Evolutionary conservation across 2,888 invertebrate species (phyloP).

Genomic region (Corythucha ciliata): DNA sequence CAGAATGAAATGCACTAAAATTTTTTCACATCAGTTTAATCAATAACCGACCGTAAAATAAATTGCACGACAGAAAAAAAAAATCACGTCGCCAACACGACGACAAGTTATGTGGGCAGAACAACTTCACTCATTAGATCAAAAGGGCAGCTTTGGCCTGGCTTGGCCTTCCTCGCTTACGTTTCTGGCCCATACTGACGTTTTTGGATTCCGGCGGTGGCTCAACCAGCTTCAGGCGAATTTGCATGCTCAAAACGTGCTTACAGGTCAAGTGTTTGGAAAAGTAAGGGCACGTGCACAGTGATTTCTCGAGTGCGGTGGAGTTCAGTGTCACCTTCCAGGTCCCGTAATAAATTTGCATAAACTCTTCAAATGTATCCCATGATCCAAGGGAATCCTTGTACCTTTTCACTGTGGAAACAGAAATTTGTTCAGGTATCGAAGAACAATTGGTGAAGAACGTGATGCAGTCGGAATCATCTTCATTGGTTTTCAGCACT

Average conservation of each 20-base stretch:
- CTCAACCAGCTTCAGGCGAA: constrained; percentile 6
- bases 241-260: constrained; percentile 4
- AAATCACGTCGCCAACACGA: too few relatives aligned
- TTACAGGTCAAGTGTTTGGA: constrained; percentile 9
- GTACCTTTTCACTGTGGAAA: neutral
- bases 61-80: too few relatives aligned
- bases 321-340: constrained; percentile 2
- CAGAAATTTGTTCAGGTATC: too few relatives aligned
- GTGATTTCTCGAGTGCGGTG: constrained; percentile 2
- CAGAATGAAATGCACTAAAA: too few relatives aligned
- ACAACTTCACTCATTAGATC: too few relatives aligned
- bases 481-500: constrained; percentile 12
- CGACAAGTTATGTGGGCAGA: too few relatives aligned
- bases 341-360: neutral
- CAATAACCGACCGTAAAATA: too few relatives aligned
- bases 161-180: neutral
- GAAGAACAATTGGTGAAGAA: too few relatives aligned
- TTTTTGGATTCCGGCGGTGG: constrained; percentile 1
- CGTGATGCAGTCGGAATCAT: constrained; percentile 5
- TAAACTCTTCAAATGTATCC: constrained; percentile 6
- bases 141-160: too few relatives aligned
- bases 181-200: constrained; percentile 7
- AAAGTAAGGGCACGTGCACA: too few relatives aligned
- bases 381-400: constrained; percentile 6
- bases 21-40: too few relatives aligned